phyloP scores from a whole-genome alignment of 2,797 vertebrate species.

The Melanotaenia boesemani region DNA sequence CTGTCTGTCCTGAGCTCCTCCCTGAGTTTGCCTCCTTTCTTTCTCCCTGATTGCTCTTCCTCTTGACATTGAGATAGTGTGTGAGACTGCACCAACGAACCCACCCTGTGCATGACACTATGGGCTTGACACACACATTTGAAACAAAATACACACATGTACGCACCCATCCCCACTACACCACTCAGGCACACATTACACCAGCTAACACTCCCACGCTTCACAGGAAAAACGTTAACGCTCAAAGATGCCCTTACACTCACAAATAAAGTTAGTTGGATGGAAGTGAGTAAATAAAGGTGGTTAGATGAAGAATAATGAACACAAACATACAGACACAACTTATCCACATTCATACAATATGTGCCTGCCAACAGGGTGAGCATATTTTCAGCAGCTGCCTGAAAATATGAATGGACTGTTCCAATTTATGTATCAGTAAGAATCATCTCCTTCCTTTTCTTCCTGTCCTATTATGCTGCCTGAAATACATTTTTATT shows the following conservation, averaged over 20 bases:
- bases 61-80: conserved; percentile 76
- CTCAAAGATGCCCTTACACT: conserved; percentile 37
- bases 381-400: conserved; percentile 36
- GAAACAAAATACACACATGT: conserved; percentile 14
- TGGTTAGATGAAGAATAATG: conserved; percentile 55
- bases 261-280: conserved; percentile 56
- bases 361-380: conserved; percentile 65
- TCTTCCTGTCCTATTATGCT: conserved; percentile 51
- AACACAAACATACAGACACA: conserved; percentile 15
- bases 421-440: conserved; percentile 53
- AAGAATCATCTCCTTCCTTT: conserved; percentile 56
- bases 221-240: conserved; percentile 39
- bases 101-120: conserved; percentile 79
- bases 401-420: conserved; percentile 53
- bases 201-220: conserved; percentile 37
- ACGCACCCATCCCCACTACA: conserved; percentile 3
- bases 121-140: conserved; percentile 24
- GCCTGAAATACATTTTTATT: conserved; percentile 60
- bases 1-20: conserved; percentile 59
- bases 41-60: conserved; percentile 82
- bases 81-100: conserved; percentile 53
- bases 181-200: conserved; percentile 14
- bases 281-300: conserved; percentile 47
- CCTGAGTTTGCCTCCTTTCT: conserved; percentile 65
- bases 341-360: conserved; percentile 58